Evolutionary conservation across 1,140 invertebrate genomes (phyloP).

Genomic region (Trichonephila clavipes): DNA sequence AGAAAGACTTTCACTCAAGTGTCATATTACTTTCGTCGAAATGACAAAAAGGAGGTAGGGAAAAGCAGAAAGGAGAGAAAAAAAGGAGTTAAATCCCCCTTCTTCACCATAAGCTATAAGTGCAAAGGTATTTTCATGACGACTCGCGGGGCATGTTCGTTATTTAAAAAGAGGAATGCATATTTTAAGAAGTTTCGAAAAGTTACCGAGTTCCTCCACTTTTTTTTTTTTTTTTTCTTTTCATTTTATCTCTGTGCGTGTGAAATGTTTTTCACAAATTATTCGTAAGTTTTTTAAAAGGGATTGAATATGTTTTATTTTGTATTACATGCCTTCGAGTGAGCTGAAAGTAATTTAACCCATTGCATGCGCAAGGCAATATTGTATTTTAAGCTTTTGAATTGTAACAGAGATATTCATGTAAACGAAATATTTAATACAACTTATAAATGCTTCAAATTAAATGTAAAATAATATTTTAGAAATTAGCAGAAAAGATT

Average conservation of each 20-base stretch:
- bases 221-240: neutral
- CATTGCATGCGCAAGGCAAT: no score
- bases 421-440: no score
- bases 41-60: neutral
- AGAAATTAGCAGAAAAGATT: no score
- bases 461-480: no score
- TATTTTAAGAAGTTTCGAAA: slow-evolving; percentile 57
- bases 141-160: slow-evolving; percentile 6
- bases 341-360: no score
- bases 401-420: no score
- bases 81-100: slow-evolving; percentile 42
- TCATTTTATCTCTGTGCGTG: no score
- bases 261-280: no score
- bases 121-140: slow-evolving; percentile 32
- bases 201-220: neutral
- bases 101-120: slow-evolving; percentile 8
- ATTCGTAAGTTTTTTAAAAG: neutral
- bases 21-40: slow-evolving; percentile 66
- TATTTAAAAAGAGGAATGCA: slow-evolving; percentile 59
- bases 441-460: no score
- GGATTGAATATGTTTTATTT: neutral
- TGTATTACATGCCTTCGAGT: neutral
- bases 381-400: no score
- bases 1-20: slow-evolving; percentile 55
- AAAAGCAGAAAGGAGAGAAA: neutral